Evolutionary conservation across 2,888 invertebrate genomes (phyloP), one percentile per base, ranked within the genome.

Genomic region (Ceramica pisi): DNA sequence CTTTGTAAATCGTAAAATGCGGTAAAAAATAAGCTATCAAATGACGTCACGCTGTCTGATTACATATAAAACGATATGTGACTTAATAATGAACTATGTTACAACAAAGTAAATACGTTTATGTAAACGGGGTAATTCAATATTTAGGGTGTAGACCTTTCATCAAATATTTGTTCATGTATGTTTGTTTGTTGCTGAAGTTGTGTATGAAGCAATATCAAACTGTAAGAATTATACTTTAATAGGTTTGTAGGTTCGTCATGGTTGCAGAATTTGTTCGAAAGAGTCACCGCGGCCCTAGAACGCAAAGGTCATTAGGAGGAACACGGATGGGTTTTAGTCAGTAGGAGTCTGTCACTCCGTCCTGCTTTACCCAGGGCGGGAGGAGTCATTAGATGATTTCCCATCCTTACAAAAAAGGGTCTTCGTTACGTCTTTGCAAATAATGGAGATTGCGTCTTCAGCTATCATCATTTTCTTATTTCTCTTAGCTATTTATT

Each of bases 61-160:
- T 77, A 61, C 41, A n/a, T 46, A 41, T 31, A 82, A 64, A 62
- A 48, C 9, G 19, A n/a, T 57, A 55, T 50, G 35, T 41, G 48
- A 44, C 41, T 23, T 65, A 71, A 38, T 53, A 21, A 44, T 35
- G 16, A 57, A 23, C 48, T 44, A 56, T 21, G 21, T 21, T 46
- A 78, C 7, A 31, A 12, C 7, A 57, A 51, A 50, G 21, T 44
- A 51, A 60, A 46, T 56, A 76, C 23, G 16, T 56, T 38, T 21
- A n/a, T 38, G 26, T 80, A 64, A 68, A 78, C 60, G 4, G 31
- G 4, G 21, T 14, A 59, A 63, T 59, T 35, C 35, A 23, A 50
- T 75, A 38, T 63, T 55, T 59, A n/a, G 66, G 66, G 59, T 46
- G 26, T 14, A 38, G 12, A 23, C 8, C 46, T 71, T 60, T 79